Conservation (phyloP, 2,888 invertebrate species). For the Pasiphila rectangulata region DNA sequence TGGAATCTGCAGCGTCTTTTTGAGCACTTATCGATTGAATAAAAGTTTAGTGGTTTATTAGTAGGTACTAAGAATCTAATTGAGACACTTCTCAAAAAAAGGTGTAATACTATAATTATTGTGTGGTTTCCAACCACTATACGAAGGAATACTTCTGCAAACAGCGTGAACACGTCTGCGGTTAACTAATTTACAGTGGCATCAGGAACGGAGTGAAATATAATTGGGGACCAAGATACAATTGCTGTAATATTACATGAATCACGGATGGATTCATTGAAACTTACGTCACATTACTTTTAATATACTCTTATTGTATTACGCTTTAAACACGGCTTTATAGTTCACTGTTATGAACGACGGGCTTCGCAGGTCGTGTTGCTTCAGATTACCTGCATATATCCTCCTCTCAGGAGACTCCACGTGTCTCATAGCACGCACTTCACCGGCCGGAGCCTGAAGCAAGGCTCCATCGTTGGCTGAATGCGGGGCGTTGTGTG, state of each 20-base stretch:
- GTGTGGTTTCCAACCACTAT: no score
- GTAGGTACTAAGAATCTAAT: no score
- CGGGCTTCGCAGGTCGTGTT: no score
- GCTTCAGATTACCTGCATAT: slow-evolving; percentile 86
- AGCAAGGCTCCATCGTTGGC: slow-evolving; percentile 85
- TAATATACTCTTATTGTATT: no score
- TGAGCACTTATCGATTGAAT: no score
- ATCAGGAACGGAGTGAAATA: slow-evolving; percentile 11
- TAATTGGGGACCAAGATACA: neutral
- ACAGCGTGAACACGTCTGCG: slow-evolving; percentile 22
- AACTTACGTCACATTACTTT: no score
- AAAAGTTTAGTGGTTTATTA: no score
- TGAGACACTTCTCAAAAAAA: no score
- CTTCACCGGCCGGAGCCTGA: slow-evolving; percentile 86
- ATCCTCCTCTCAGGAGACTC: slow-evolving; percentile 84
- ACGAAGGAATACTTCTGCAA: slow-evolving; percentile 21
- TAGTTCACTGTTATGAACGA: no score
- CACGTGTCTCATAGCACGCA: slow-evolving; percentile 85
- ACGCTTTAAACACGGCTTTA: no score
- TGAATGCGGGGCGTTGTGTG: slow-evolving; percentile 90
- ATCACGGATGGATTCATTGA: neutral
- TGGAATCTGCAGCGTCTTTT: no score
- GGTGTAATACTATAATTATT: no score
- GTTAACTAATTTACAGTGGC: slow-evolving; percentile 28
- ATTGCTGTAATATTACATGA: neutral